Percentiles rank a stretch among this genome's conserved stretches.
Conservation (phyloP, 2,113 vertebrate species). For the Cavia aperea region DNA sequence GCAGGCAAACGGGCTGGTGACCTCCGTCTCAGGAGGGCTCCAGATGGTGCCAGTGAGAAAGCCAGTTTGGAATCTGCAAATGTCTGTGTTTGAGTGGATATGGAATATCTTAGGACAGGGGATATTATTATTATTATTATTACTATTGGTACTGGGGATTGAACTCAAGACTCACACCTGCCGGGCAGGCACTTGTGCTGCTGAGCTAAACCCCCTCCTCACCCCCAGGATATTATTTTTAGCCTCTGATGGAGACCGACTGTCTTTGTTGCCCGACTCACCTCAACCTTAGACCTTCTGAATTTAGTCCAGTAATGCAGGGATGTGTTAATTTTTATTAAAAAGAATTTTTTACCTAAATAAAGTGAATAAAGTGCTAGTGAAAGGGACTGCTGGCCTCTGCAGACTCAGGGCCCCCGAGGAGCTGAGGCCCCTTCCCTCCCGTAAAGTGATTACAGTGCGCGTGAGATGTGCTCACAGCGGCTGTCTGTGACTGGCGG, state of each 20-base stretch:
- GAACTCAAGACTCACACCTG: too few relatives aligned
- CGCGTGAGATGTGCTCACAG: not conserved
- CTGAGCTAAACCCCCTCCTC: too few relatives aligned
- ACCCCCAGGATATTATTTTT: not conserved
- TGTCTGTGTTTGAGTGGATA: not conserved
- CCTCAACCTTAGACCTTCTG: not conserved
- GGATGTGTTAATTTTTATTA: not conserved
- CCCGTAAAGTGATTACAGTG: constrained; percentile 21
- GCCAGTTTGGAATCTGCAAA: not conserved
- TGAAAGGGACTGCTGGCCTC: constrained; percentile 58
- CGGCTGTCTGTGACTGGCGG: not conserved
- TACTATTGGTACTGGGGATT: too few relatives aligned
- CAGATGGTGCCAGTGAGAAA: not conserved
- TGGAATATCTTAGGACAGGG: not conserved
- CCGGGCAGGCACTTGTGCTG: too few relatives aligned
- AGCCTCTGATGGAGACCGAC: not conserved
- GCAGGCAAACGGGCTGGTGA: not conserved
- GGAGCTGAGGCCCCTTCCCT: not conserved
- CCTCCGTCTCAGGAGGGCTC: not conserved
- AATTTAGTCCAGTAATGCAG: constrained; percentile 15
- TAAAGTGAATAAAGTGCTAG: constrained; percentile 68
- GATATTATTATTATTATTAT: not conserved
- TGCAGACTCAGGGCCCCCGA: not conserved
- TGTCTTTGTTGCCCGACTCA: not conserved
- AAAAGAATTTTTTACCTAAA: not conserved